Evolutionary conservation across 2,113 vertebrate species (phyloP), one percentile per base, ranked within the genome.

Genomic region (Upupa epops): DNA sequence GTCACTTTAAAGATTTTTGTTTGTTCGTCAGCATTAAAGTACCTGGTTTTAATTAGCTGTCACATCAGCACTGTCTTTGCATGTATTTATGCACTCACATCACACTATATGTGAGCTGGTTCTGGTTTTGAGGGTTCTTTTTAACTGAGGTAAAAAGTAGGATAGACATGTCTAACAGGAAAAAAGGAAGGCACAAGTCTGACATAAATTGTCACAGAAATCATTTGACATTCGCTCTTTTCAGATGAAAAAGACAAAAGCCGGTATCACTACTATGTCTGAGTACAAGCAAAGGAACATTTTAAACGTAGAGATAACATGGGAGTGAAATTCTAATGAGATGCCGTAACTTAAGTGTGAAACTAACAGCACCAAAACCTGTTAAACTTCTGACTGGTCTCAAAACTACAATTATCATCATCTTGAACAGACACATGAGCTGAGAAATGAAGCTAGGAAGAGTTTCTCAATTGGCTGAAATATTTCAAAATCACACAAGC

Each of bases 31-130:
- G 51, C 63, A 69, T n/a, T 86, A 28, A 86, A 93, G 48, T 17
- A 84, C 48, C 63, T 83, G 55, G 21, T 17, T 90, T 92, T 92
- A 96, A 95, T 92, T 89, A 96, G 81, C 77, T 92, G 86, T 95
- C 89, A 93, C 26, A 73, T 17, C 66, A 88, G 55, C 42, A 85
- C 25, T 86, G 51, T 72, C 74, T 92, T 79, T 34, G 63, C 10
- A 32, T n/a, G 36, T 31, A 70, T 92, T 94, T 65, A 76, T 88
- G 51, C 32, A 37, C 51, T 40, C 25, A 63, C 32, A 84, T 80
- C 87, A 82, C 51, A 84, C 15, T 34, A 64, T 19, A 28, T 19
- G 26, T 37, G 11, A 60, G 49, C 20, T 29, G 19, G 7, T 11
- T 17, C 59, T 34, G 51, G 83, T 55, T 76, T 25, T 9, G 42